Evolutionary conservation across 2,797 vertebrate species (phyloP).

Genomic region (Megaceryle alcyon): DNA sequence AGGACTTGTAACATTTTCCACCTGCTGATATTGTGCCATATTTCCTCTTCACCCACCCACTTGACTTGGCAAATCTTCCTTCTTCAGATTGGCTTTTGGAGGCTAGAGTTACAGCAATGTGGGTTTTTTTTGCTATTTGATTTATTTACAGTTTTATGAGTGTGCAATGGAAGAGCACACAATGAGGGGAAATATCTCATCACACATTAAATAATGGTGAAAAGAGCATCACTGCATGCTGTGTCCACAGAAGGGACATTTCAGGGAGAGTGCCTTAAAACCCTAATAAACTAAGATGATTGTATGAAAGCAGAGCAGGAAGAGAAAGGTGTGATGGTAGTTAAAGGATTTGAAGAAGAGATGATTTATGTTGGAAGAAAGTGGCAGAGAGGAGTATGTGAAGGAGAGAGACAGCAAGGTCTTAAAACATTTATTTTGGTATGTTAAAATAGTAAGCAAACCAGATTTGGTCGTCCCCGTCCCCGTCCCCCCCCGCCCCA

Average conservation of each 20-base stretch:
- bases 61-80: slow-evolving; percentile 44
- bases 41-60: slow-evolving; percentile 67
- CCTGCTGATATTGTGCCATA: slow-evolving; percentile 53
- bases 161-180: not conserved
- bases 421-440: not conserved
- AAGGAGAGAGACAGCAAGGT: not conserved
- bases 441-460: not conserved
- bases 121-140: not conserved
- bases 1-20: slow-evolving; percentile 72
- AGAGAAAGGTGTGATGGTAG: not conserved
- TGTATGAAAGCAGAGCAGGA: not conserved
- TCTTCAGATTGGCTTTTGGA: slow-evolving; percentile 29
- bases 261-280: not conserved
- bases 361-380: not conserved
- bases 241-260: not conserved
- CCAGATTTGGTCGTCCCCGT: not conserved
- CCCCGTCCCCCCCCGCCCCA: not conserved
- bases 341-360: not conserved
- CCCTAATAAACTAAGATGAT: not conserved
- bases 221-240: not conserved
- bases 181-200: not conserved
- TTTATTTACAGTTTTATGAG: not conserved
- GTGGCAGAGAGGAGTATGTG: not conserved
- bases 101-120: not conserved
- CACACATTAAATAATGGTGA: not conserved